Evolutionary conservation across 2,797 vertebrate genomes (phyloP).

Genomic region (Gymnoscopelus braueri): DNA sequence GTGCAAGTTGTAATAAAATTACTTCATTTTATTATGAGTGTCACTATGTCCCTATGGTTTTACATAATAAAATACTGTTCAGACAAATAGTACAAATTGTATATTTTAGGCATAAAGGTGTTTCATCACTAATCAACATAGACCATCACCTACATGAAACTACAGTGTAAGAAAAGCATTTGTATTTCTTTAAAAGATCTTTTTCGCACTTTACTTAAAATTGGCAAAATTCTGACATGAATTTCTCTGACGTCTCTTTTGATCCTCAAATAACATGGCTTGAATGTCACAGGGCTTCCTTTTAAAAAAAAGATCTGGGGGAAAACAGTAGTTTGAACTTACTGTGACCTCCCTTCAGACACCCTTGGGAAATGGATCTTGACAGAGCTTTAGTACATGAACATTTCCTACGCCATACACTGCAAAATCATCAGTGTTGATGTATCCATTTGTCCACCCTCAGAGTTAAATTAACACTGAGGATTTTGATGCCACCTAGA

Average conservation of each 20-base stretch:
- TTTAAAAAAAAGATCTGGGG: constrained; percentile 61
- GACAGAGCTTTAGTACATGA: constrained; percentile 38
- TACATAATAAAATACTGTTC: not conserved
- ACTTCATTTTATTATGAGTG: constrained; percentile 42
- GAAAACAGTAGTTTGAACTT: constrained; percentile 67
- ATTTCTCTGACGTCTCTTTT: constrained; percentile 74
- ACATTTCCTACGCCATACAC: constrained; percentile 24
- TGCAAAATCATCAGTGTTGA: not conserved
- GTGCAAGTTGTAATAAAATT: constrained; percentile 68
- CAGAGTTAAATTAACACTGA: no score
- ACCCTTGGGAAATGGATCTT: constrained; percentile 58
- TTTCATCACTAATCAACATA: constrained; percentile 28
- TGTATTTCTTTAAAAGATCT: constrained; percentile 31
- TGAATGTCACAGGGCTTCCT: constrained; percentile 68
- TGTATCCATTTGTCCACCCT: no score
- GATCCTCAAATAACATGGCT: constrained; percentile 68
- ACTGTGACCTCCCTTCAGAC: constrained; percentile 67
- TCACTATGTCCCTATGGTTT: constrained; percentile 15
- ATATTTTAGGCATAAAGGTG: constrained; percentile 13
- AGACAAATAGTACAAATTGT: not conserved
- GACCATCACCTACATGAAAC: constrained; percentile 24
- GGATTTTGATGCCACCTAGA: no score
- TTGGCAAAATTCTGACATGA: constrained; percentile 68
- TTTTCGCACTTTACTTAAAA: constrained; percentile 51
- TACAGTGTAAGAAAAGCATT: constrained; percentile 34